These are phyloP conservation scores for Tangara arthus DNA, from an alignment of 2,797 vertebrate genomes.

Conservation along the genomic window DNA sequence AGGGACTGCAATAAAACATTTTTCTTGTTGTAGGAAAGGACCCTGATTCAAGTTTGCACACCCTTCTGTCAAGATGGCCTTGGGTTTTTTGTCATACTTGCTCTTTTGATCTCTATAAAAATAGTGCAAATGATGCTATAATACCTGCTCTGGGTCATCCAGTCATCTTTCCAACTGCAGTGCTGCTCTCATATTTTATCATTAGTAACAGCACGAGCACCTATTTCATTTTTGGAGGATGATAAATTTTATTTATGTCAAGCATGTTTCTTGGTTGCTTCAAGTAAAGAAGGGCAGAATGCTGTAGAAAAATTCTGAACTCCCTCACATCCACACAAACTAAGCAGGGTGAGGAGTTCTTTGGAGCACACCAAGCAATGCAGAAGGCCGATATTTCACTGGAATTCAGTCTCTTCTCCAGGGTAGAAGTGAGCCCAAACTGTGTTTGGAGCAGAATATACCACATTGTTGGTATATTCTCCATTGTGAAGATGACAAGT, in stretches of 20 bases:
- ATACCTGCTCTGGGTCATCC: not conserved
- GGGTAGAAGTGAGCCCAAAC: not conserved
- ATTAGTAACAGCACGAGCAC: not conserved
- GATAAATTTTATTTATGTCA: conserved; percentile 31
- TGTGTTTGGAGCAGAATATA: not conserved
- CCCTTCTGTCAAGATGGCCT: conserved; percentile 9
- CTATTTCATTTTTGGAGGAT: not conserved
- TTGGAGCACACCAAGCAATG: not conserved
- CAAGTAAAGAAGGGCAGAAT: not conserved
- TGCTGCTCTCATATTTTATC: conserved; percentile 30
- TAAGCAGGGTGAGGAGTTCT: not conserved
- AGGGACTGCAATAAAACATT: not conserved
- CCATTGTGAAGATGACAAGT: not conserved
- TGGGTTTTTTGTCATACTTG: conserved; percentile 25
- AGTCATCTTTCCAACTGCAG: not conserved
- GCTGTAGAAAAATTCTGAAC: not conserved
- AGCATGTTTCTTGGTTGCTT: not conserved
- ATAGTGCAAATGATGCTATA: not conserved
- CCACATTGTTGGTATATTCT: not conserved
- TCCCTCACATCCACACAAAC: not conserved
- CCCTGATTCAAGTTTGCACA: conserved; percentile 3
- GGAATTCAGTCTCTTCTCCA: not conserved
- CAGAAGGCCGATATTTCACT: not conserved
- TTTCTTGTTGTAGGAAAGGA: not conserved
- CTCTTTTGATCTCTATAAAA: not conserved